Evolutionary conservation across 2,888 invertebrate genomes (phyloP).

Genomic region (Dynastes hyllus): DNA sequence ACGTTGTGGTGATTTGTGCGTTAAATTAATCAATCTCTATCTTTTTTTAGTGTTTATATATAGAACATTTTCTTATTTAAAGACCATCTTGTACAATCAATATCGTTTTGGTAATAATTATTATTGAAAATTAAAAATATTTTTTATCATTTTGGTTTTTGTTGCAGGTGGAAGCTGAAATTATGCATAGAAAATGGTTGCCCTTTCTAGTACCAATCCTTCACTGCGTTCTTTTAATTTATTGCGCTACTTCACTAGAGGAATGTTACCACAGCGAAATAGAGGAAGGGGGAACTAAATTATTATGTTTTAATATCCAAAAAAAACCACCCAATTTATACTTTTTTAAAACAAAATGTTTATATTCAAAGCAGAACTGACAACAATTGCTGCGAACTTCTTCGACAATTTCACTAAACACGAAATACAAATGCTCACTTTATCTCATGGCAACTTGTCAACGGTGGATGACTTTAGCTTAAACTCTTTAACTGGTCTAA

Average conservation of each 20-base stretch:
- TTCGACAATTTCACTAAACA: constrained; percentile 27
- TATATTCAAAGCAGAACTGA: constrained; percentile 19
- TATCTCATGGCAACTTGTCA: constrained; percentile 18
- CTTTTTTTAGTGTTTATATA: too few species aligned
- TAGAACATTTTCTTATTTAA: too few species aligned
- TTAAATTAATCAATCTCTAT: too few species aligned
- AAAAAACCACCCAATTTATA: neutral
- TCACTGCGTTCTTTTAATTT: neutral
- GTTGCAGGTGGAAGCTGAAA: neutral
- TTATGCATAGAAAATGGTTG: neutral
- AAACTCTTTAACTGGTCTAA: constrained; percentile 6
- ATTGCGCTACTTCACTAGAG: neutral
- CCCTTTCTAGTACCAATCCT: neutral
- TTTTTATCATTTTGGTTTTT: neutral
- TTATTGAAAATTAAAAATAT: neutral
- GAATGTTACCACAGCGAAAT: constrained; percentile 4
- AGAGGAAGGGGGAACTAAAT: neutral
- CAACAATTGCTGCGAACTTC: constrained; percentile 16
- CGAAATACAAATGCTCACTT: neutral
- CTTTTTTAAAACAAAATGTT: too few species aligned
- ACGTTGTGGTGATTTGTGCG: too few species aligned
- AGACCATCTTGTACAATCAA: too few species aligned
- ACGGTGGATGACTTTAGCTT: constrained; percentile 19
- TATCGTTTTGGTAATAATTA: too few species aligned
- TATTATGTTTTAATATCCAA: constrained; percentile 31